Conservation (phyloP, 1,140 invertebrate genomes). For the Wasmannia auropunctata region DNA sequence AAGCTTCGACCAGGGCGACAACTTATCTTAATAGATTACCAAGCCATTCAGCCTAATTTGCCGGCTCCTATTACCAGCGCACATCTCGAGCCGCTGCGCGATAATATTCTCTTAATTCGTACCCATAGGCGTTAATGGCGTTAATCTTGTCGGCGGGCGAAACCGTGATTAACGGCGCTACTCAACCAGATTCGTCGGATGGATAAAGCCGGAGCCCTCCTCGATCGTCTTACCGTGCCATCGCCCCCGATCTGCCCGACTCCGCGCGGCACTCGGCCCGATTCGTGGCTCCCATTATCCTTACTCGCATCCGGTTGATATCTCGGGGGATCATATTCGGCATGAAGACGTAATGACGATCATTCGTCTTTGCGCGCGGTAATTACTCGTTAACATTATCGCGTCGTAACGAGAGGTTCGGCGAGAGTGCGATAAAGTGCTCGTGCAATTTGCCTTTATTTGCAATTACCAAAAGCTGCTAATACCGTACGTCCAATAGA, state of each 20-base stretch:
- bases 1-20: slow-evolving; percentile 26
- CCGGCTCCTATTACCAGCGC: slow-evolving; percentile 56
- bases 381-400: slow-evolving; percentile 53
- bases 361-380: slow-evolving; percentile 27
- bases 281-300: slow-evolving; percentile 6
- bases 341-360: slow-evolving; percentile 53
- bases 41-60: slow-evolving; percentile 62
- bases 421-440: background rate
- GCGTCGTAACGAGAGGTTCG: background rate
- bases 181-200: slow-evolving; percentile 51
- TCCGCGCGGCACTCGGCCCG: background rate
- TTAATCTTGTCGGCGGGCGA: slow-evolving; percentile 64
- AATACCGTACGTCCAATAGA: background rate
- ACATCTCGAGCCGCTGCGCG: slow-evolving; percentile 10
- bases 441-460: background rate
- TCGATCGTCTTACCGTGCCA: background rate
- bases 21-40: slow-evolving; percentile 74
- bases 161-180: slow-evolving; percentile 63
- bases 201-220: slow-evolving; percentile 49
- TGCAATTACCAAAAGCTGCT: slow-evolving; percentile 1
- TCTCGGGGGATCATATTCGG: slow-evolving; percentile 41
- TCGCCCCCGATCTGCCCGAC: background rate
- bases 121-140: slow-evolving; percentile 67
- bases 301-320: slow-evolving; percentile 40
- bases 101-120: slow-evolving; percentile 71